Conservation (phyloP, 2,888 invertebrate species). For the Nomada fabriciana region DNA sequence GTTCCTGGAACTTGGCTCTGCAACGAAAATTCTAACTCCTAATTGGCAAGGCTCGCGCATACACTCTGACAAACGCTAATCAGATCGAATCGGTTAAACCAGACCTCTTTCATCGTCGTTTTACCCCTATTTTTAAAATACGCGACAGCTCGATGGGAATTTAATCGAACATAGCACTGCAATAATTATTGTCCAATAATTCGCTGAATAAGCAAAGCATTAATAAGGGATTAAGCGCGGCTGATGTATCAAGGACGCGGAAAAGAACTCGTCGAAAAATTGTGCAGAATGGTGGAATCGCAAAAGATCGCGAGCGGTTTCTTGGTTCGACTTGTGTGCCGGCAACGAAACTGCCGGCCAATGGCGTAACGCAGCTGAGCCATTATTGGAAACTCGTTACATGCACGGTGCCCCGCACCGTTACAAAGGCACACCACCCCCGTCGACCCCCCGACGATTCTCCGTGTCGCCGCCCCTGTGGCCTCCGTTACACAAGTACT, state of each 20-base stretch:
- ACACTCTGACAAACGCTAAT: conserved; percentile 14
- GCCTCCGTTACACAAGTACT: conserved; percentile 60
- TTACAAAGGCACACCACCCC: conserved; percentile 74
- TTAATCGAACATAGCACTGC: too few species aligned
- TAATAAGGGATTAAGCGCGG: background rate
- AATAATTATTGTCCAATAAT: too few species aligned
- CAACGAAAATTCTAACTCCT: conserved; percentile 31
- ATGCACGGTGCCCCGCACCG: conserved; percentile 79
- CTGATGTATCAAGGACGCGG: background rate
- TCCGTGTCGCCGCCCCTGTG: conserved; percentile 45
- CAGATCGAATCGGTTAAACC: background rate
- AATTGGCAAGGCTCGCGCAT: conserved; percentile 9
- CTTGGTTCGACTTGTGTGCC: conserved; percentile 56
- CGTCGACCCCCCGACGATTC: conserved; percentile 28
- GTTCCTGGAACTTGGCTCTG: background rate
- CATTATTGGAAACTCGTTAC: conserved; percentile 84
- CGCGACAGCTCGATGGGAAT: background rate
- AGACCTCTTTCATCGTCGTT: background rate
- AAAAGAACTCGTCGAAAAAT: conserved; percentile 1
- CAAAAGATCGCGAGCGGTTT: conserved; percentile 17
- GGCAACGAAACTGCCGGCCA: conserved; percentile 63
- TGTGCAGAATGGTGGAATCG: conserved; percentile 25
- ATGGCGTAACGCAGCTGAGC: conserved; percentile 81
- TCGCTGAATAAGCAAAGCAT: too few species aligned
- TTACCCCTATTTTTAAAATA: background rate